These are phyloP conservation scores for Pyrgus malvae DNA, from an alignment of 2,888 invertebrate genomes.

Conservation along the genomic window DNA sequence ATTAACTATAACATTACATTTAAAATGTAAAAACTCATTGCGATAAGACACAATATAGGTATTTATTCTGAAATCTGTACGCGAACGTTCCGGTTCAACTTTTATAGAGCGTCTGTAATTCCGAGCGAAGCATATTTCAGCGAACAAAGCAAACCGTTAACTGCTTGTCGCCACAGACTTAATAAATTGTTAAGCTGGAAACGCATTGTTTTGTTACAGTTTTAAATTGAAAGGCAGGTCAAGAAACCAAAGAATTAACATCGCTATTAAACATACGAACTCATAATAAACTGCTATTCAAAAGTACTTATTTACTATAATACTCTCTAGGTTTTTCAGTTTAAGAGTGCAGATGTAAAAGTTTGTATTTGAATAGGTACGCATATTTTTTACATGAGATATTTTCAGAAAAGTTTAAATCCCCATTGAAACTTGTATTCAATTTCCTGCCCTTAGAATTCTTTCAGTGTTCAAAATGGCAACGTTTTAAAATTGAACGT, in stretches of 20 bases:
- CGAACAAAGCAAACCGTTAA: slow-evolving; percentile 15
- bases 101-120: slow-evolving; percentile 17
- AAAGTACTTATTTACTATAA: no score
- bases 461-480: slow-evolving; percentile 1
- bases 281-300: no score
- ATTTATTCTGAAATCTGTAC: no score
- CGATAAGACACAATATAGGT: no score
- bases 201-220: slow-evolving; percentile 3
- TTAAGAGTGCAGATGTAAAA: no score
- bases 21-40: no score
- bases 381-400: not conserved
- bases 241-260: no score
- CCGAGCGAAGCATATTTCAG: slow-evolving; percentile 11
- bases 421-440: not conserved
- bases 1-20: no score
- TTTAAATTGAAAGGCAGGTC: not conserved
- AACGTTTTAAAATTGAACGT: slow-evolving; percentile 4
- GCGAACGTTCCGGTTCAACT: slow-evolving; percentile 11
- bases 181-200: slow-evolving; percentile 12
- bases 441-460: slow-evolving; percentile 5
- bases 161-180: slow-evolving; percentile 5
- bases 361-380: no score
- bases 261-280: no score
- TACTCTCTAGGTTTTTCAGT: no score
- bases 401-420: not conserved